These are phyloP conservation scores for Mnemiopsis leidyi DNA, from an alignment of 37 sponge, comb jelly and placozoan genomes.

Conservation along the genomic window DNA sequence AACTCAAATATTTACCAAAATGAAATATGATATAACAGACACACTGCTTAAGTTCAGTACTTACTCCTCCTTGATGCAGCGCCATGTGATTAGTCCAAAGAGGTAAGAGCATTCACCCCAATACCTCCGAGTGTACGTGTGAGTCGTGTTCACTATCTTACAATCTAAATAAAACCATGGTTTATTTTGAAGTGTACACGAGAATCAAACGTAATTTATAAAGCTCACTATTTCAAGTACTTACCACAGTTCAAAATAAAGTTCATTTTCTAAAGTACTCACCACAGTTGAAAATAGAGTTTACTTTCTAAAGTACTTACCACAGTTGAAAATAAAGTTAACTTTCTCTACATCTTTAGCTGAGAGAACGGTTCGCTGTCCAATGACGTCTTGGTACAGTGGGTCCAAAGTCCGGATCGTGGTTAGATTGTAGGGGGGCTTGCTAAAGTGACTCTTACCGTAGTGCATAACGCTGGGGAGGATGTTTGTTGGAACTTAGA, in stretches of 20 bases:
- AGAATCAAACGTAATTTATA: no score
- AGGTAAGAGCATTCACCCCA: neutral
- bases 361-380: slow-evolving; percentile 41
- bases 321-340: slow-evolving; percentile 52
- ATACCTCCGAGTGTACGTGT: neutral
- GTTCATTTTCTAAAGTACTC: no score
- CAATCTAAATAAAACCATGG: no score
- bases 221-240: no score
- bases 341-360: neutral
- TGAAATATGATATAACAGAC: no score
- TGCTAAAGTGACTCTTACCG: neutral
- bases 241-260: no score
- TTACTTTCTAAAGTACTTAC: slow-evolving; percentile 48
- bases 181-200: no score
- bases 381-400: neutral
- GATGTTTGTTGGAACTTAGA: no score
- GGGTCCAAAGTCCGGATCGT: slow-evolving; percentile 36
- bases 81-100: neutral
- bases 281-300: no score
- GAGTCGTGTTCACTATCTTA: slow-evolving; percentile 30
- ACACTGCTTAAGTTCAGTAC: no score
- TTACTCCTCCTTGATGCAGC: slow-evolving; percentile 48
- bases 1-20: no score
- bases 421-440: neutral
- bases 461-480: slow-evolving; percentile 47